These are phyloP conservation scores for Helicoverpa assulta DNA, from an alignment of 2,888 invertebrate genomes.

Conservation along the genomic window DNA sequence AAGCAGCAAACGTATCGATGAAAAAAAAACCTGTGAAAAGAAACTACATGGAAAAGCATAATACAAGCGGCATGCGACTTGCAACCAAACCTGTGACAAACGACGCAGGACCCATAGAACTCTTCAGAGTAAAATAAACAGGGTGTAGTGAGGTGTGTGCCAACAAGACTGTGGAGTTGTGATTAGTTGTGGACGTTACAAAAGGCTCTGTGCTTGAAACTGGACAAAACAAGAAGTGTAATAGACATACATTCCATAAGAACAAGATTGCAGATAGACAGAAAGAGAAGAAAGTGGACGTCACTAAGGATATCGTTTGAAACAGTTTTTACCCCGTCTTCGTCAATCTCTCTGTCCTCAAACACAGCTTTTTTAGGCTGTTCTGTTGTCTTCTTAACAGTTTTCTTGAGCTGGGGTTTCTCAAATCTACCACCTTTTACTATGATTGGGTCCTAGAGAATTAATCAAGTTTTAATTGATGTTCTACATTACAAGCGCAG, in stretches of 20 bases:
- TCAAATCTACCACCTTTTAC: conserved; percentile 87
- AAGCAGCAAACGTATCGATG: conserved; percentile 40
- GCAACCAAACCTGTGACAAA: conserved; percentile 64
- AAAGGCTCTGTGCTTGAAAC: conserved; percentile 61
- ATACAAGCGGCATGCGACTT: conserved; percentile 82
- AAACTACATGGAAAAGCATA: conserved; percentile 66
- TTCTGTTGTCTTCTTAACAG: conserved; percentile 81
- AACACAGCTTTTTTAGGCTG: conserved; percentile 80
- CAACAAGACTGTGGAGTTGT: conserved; percentile 56
- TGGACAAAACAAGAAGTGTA: conserved; percentile 62
- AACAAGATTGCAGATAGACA: conserved; percentile 48
- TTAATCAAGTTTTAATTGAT: conserved; percentile 77
- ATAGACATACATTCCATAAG: conserved; percentile 16
- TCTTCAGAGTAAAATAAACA: conserved; percentile 40
- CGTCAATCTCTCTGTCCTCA: conserved; percentile 69
- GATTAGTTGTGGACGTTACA: conserved; percentile 55
- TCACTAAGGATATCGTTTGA: conserved; percentile 67
- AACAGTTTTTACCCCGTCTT: conserved; percentile 81
- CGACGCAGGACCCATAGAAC: conserved; percentile 62
- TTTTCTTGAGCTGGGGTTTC: conserved; percentile 87
- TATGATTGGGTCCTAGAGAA: conserved; percentile 84
- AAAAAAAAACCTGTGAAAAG: conserved; percentile 45
- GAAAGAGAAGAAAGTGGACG: conserved; percentile 68
- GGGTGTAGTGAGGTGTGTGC: conserved; percentile 55
- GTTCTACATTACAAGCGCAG: conserved; percentile 73